These are phyloP conservation scores for Varecia variegata DNA, from an alignment of 2,797 vertebrate genomes.

Conservation along the genomic window DNA sequence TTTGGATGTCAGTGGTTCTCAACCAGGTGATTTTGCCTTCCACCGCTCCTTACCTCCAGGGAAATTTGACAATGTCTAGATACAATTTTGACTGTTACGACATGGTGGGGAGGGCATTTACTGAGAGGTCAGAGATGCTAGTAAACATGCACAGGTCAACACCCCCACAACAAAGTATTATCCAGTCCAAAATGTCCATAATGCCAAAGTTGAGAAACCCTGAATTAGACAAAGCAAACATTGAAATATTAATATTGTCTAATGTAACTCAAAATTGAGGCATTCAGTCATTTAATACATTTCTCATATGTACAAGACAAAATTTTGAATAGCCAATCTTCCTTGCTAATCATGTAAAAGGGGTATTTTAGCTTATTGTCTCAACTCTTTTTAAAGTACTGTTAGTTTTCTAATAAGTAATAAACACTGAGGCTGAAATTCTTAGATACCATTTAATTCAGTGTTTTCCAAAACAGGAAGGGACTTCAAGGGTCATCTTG, in stretches of 20 bases:
- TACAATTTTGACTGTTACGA: not conserved
- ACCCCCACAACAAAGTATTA: not conserved
- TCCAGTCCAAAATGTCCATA: not conserved
- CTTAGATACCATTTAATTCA: not conserved
- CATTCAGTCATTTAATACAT: not conserved
- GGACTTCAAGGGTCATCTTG: not conserved
- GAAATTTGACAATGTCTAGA: not conserved
- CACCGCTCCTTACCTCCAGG: not conserved
- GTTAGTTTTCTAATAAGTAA: not conserved
- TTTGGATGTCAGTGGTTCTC: not conserved
- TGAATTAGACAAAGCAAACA: slow-evolving; percentile 7
- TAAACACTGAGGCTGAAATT: not conserved
- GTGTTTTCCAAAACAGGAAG: not conserved
- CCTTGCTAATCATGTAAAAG: not conserved
- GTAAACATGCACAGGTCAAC: not conserved
- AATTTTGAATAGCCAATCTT: not conserved
- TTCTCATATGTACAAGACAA: not conserved
- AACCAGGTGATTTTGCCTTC: not conserved
- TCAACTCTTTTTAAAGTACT: not conserved
- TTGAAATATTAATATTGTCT: not conserved
- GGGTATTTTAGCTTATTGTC: not conserved
- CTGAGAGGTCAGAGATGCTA: not conserved
- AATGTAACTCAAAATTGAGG: not conserved
- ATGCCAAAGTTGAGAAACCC: not conserved
- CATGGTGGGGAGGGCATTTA: not conserved